Conservation (phyloP, 1,140 invertebrate genomes). For the Papilio polyxenes region DNA sequence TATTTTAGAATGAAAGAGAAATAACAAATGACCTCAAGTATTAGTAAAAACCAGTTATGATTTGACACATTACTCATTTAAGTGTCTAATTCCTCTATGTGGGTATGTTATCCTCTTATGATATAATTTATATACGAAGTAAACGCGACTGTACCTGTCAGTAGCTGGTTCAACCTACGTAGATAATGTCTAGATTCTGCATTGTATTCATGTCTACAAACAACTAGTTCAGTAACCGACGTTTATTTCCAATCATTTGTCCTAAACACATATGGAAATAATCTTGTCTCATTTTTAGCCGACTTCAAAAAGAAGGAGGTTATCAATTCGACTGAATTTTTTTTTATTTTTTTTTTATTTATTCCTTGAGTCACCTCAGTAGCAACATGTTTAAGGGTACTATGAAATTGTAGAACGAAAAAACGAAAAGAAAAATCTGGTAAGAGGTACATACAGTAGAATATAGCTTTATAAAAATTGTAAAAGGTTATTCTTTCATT, state of each 20-base stretch:
- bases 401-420: too few species aligned
- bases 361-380: too few species aligned
- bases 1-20: too few species aligned
- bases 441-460: too few species aligned
- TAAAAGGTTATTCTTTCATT: background rate
- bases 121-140: background rate
- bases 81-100: background rate
- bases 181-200: background rate
- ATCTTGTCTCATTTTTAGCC: background rate
- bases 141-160: slow-evolving; percentile 5
- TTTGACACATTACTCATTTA: too few species aligned
- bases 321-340: too few species aligned
- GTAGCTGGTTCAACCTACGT: background rate
- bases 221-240: background rate
- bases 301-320: too few species aligned
- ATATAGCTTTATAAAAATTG: background rate
- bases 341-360: too few species aligned
- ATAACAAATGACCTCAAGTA: too few species aligned
- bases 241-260: background rate
- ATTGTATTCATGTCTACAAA: background rate
- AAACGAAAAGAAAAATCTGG: too few species aligned
- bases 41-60: too few species aligned
- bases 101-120: background rate
- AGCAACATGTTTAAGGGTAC: too few species aligned
- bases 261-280: background rate